These are phyloP conservation scores for Heliconius ethilla DNA, from an alignment of 2,888 invertebrate genomes.

Conservation along the genomic window DNA sequence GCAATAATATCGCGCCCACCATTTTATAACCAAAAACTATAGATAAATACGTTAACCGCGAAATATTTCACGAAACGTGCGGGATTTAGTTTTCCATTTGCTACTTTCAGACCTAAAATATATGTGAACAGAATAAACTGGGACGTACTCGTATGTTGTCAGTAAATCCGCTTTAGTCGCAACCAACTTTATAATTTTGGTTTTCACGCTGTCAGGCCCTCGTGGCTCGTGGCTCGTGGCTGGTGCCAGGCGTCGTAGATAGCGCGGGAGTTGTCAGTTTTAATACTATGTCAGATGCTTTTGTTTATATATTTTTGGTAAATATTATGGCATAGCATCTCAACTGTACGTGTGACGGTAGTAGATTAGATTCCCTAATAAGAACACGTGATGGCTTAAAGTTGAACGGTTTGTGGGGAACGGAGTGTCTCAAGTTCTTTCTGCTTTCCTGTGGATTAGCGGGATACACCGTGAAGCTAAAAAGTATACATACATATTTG, in stretches of 20 bases:
- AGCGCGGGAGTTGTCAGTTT: neutral
- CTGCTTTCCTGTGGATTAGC: neutral
- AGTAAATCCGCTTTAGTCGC: constrained; percentile 37
- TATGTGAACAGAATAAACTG: constrained; percentile 32
- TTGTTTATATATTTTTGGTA: neutral
- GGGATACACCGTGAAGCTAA: neutral
- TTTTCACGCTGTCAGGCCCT: constrained; percentile 28
- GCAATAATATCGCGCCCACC: constrained; percentile 22
- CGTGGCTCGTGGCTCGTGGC: neutral
- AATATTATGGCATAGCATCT: neutral
- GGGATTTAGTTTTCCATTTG: constrained; percentile 36
- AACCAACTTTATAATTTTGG: constrained; percentile 30
- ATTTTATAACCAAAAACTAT: constrained; percentile 27
- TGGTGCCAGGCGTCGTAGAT: neutral
- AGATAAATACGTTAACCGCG: constrained; percentile 26
- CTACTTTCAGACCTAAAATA: constrained; percentile 34
- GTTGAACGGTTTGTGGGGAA: too few relatives aligned
- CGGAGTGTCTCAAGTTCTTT: neutral
- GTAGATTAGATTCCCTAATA: too few relatives aligned
- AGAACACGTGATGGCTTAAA: too few relatives aligned
- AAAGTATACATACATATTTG: neutral
- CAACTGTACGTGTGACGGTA: too few relatives aligned
- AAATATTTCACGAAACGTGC: constrained; percentile 24
- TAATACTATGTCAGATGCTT: neutral
- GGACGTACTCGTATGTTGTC: constrained; percentile 28